Evolutionary conservation across 2,888 invertebrate species (phyloP).

Genomic region (Pediacus dermestoides): DNA sequence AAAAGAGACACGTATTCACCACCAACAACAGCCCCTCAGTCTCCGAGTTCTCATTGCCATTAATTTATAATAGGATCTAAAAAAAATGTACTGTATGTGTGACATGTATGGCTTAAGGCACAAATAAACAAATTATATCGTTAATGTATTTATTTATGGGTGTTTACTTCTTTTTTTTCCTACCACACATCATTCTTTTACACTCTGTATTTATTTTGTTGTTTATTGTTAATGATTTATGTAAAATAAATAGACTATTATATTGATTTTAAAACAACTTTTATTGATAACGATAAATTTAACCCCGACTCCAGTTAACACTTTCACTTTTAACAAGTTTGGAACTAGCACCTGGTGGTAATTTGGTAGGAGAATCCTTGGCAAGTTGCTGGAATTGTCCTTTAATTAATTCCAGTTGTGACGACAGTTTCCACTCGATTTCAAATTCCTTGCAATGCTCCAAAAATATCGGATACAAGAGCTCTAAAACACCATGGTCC

Average conservation of each 20-base stretch:
- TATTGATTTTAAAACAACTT: constrained; percentile 26
- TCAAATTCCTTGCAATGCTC: constrained; percentile 65
- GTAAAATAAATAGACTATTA: constrained; percentile 43
- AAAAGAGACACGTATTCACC: constrained; percentile 50
- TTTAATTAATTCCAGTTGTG: constrained; percentile 60
- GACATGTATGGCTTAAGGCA: constrained; percentile 52
- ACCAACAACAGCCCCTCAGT: constrained; percentile 44
- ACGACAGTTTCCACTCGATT: constrained; percentile 49
- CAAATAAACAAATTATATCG: constrained; percentile 64
- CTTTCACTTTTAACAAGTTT: no score
- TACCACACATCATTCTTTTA: constrained; percentile 32
- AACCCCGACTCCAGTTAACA: no score
- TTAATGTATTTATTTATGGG: constrained; percentile 44
- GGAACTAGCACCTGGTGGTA: no score
- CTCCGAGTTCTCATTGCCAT: constrained; percentile 37
- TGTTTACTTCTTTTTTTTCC: constrained; percentile 32
- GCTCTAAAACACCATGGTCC: constrained; percentile 69
- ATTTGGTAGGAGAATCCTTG: constrained; percentile 48
- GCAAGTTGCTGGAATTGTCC: constrained; percentile 65
- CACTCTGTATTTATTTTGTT: constrained; percentile 29
- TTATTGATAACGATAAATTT: no score
- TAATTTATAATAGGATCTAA: constrained; percentile 24
- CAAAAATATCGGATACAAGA: constrained; percentile 61
- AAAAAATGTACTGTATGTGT: constrained; percentile 46
- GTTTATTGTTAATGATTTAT: constrained; percentile 44